Evolutionary conservation across 2,888 invertebrate species (phyloP).

Genomic region (Drosophila niveifrons): DNA sequence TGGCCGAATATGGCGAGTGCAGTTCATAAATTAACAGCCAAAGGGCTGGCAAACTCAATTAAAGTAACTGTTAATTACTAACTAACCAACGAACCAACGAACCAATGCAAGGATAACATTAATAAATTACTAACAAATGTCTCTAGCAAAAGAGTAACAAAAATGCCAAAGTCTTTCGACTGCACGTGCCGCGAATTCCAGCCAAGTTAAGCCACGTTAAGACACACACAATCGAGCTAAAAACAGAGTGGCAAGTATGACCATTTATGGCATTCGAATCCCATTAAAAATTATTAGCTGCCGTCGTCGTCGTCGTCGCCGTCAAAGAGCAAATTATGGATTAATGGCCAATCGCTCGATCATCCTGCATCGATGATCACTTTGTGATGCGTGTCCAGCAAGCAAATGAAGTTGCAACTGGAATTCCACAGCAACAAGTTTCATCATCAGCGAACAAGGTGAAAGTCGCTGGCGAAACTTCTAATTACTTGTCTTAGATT

Average conservation of each 20-base stretch:
- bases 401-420: constrained; percentile 44
- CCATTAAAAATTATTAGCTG: constrained; percentile 79
- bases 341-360: constrained; percentile 66
- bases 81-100: constrained; percentile 34
- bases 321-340: constrained; percentile 74
- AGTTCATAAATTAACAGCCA: constrained; percentile 73
- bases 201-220: constrained; percentile 31
- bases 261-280: constrained; percentile 71
- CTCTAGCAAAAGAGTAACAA: not conserved
- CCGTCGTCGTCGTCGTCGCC: constrained; percentile 45
- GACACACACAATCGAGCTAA: constrained; percentile 46
- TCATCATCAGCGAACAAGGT: not conserved
- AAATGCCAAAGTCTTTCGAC: constrained; percentile 1
- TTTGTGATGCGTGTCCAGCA: constrained; percentile 59
- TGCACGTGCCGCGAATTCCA: constrained; percentile 78
- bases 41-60: constrained; percentile 74
- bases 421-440: constrained; percentile 14
- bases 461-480: not conserved
- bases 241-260: constrained; percentile 67
- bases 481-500: constrained; percentile 18
- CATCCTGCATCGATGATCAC: constrained; percentile 8
- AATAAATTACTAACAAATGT: constrained; percentile 59
- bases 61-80: constrained; percentile 74
- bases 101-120: constrained; percentile 55
- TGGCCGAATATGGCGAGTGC: constrained; percentile 68